Percentiles rank a stretch among this genome's conserved stretches.
These are phyloP conservation scores for Pyrrhura leucotis DNA, from an alignment of 2,797 vertebrate species.

Conservation along the genomic window DNA sequence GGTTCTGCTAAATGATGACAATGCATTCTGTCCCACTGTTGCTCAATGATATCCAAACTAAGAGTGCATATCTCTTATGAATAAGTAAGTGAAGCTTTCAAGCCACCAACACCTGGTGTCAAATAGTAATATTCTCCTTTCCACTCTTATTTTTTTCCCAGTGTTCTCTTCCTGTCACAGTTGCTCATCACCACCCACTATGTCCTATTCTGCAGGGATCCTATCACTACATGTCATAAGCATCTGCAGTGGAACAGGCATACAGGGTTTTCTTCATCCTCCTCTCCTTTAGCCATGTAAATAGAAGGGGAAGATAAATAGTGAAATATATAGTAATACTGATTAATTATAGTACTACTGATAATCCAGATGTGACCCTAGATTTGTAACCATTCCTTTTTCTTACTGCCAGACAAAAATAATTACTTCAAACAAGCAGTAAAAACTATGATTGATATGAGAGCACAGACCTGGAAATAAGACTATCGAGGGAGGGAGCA, in stretches of 20 bases:
- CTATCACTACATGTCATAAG: neutral
- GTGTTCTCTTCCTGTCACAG: neutral
- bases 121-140: neutral
- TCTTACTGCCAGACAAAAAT: neutral
- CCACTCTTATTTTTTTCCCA: neutral
- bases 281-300: neutral
- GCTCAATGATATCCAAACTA: neutral
- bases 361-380: neutral
- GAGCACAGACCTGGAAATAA: neutral
- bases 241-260: neutral
- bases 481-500: neutral
- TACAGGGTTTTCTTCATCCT: neutral
- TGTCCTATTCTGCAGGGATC: neutral
- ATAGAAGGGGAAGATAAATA: neutral
- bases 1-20: neutral
- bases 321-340: neutral
- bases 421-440: neutral
- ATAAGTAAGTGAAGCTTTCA: neutral
- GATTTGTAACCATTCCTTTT: neutral
- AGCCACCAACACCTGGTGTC: neutral
- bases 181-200: neutral
- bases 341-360: neutral
- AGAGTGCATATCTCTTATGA: neutral
- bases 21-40: neutral
- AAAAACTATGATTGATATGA: neutral